These are phyloP conservation scores for Dryomyza anilis DNA, from an alignment of 2,888 invertebrate genomes.

Conservation along the genomic window DNA sequence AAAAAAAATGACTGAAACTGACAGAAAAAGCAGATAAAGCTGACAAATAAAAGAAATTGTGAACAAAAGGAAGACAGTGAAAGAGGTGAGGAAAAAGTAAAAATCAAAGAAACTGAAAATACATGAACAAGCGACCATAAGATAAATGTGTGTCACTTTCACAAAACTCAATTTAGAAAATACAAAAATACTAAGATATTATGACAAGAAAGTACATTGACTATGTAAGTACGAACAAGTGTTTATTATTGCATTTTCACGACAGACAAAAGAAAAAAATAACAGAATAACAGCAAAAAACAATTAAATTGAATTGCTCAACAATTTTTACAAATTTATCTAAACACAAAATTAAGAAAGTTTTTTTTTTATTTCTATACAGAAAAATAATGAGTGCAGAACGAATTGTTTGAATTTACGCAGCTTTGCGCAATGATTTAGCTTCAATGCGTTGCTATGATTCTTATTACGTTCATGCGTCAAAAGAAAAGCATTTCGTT, in stretches of 20 bases:
- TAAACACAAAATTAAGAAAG: neutral
- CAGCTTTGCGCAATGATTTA: neutral
- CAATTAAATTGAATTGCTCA: neutral
- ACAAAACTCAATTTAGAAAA: conserved; percentile 9
- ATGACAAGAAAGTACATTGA: neutral
- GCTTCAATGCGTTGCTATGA: too few species aligned
- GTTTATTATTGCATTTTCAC: neutral
- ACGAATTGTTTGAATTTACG: neutral
- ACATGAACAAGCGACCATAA: neutral
- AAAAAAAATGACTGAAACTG: neutral
- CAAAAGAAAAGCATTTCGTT: too few species aligned
- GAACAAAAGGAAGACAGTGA: neutral
- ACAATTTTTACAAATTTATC: neutral
- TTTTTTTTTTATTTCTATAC: neutral
- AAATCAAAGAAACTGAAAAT: neutral
- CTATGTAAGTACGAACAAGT: neutral
- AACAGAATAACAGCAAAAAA: too few species aligned
- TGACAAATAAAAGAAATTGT: neutral
- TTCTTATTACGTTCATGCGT: too few species aligned
- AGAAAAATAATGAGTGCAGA: neutral
- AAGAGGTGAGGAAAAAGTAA: neutral
- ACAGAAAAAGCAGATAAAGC: neutral
- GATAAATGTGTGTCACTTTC: conserved; percentile 19
- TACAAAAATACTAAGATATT: neutral
- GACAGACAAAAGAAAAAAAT: neutral